Evolutionary conservation across 2,888 invertebrate genomes (phyloP), one percentile per base, ranked within the genome.

Genomic region (Limnephilus auricula): DNA sequence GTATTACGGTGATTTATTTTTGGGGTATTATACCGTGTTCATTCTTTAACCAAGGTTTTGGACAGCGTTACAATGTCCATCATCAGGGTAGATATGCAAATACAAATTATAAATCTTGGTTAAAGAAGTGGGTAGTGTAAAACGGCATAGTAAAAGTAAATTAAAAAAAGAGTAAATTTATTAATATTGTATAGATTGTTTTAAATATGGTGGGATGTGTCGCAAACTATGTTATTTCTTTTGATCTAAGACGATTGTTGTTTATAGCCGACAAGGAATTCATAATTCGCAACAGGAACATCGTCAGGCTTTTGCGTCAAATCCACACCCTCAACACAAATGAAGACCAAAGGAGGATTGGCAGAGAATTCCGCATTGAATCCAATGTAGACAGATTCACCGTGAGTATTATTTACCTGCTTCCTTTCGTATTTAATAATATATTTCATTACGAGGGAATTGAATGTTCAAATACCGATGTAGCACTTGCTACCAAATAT

Each of bases 181-280:
- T 65, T 65, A 15, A 25, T 2, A 15, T 65, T 65, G 50, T 65
- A 25, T 2, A 25, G 50, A 50, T 5, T n/a, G 2, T 45, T 65
- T 25, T 18, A 25, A 65, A 25, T 18, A 65, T 25, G 50, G 50
- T 6, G 50, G 50, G 50, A 15, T 5, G 50, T 65, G 50, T 18
- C 25, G 25, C 50, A 65, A 25, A 65, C 25, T 15, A 18, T 65
- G 25, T 15, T 15, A 15, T 45, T 45, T 13, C 15, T 45, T 45
- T 45, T 45, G 18, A 25, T 65, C 25, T 25, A 65, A 6, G 6
- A 25, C 25, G n/a, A 25, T 84, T 86, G 12, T 40, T 50, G 25
- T 85, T 45, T 80, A 12, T 78, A 91, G 91, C 79, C 30, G 91
- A 89, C 85, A 91, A 91, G 79, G 89, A 86, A 45, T 86, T 90